These are phyloP conservation scores for Eidolon dupreanum DNA, from an alignment of 2,797 vertebrate species.

Conservation along the genomic window DNA sequence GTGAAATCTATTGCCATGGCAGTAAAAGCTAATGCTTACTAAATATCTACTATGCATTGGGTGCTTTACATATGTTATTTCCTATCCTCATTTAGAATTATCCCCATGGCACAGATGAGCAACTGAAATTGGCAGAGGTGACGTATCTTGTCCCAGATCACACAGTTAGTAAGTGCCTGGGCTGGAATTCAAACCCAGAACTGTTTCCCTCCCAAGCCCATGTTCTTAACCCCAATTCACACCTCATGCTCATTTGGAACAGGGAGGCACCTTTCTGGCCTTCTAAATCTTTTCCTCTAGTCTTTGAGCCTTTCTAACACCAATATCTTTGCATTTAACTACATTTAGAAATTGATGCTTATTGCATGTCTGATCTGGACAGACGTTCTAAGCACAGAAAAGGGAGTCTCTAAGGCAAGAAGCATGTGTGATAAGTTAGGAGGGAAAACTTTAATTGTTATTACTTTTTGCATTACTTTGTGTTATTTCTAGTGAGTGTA, in stretches of 20 bases:
- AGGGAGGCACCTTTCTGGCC: not conserved
- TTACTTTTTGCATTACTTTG: constrained; percentile 1
- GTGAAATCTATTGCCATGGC: not conserved
- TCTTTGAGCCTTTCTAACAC: not conserved
- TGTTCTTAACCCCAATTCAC: not conserved
- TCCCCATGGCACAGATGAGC: not conserved
- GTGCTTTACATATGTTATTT: not conserved
- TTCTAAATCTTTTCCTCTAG: not conserved
- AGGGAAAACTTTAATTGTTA: constrained; percentile 19
- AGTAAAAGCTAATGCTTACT: not conserved
- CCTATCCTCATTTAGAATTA: not conserved
- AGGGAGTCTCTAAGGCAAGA: not conserved
- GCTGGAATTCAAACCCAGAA: constrained; percentile 25
- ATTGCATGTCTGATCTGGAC: not conserved
- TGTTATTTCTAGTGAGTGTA: constrained; percentile 23
- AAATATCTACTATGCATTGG: not conserved
- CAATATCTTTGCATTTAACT: constrained; percentile 10
- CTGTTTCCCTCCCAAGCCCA: not conserved
- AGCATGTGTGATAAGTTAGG: not conserved
- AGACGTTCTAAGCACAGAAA: not conserved
- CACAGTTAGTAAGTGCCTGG: not conserved
- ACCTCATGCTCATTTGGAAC: constrained; percentile 7
- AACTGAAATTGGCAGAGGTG: not conserved
- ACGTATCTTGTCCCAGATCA: not conserved
- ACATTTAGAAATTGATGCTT: not conserved